Percentiles rank a stretch among this genome's conserved stretches.
Evolutionary conservation across 2,113 vertebrate genomes (phyloP).

Genomic region (Coryphaenoides rupestris): DNA sequence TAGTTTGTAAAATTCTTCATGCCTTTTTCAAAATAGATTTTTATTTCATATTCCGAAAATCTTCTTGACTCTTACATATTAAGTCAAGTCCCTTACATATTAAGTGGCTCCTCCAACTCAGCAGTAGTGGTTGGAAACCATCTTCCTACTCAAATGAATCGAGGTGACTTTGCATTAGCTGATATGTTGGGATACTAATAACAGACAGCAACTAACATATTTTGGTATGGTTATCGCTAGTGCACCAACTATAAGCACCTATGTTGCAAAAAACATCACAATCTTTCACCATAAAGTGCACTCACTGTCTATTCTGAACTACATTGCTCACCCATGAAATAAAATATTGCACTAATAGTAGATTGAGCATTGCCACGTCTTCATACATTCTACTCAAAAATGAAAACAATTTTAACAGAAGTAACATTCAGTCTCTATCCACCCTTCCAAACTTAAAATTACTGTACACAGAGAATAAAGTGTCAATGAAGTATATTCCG

Average conservation of each 20-base stretch:
- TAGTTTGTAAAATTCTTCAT: neutral
- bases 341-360: constrained; percentile 43
- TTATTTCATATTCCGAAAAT: constrained; percentile 59
- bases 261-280: constrained; percentile 32
- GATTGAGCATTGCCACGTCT: constrained; percentile 1
- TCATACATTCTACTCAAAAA: constrained; percentile 21
- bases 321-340: neutral
- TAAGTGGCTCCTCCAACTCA: constrained; percentile 3
- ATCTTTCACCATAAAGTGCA: constrained; percentile 62
- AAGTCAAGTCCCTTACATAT: constrained; percentile 29
- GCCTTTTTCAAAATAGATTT: constrained; percentile 4
- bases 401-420: constrained; percentile 23
- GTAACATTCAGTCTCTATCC: constrained; percentile 17
- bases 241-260: constrained; percentile 51
- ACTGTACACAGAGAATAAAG: constrained; percentile 21
- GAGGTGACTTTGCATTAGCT: constrained; percentile 26
- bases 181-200: constrained; percentile 25
- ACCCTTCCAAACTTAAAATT: constrained; percentile 26
- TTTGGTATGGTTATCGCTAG: constrained; percentile 58
- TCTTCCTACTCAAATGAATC: constrained; percentile 44
- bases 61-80: constrained; percentile 36
- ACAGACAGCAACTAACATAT: constrained; percentile 24
- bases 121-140: constrained; percentile 31
- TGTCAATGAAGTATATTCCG: constrained; percentile 28
- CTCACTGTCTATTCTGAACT: constrained; percentile 26